These are phyloP conservation scores for Carcina quercana DNA, from an alignment of 2,888 invertebrate genomes.

Conservation along the genomic window DNA sequence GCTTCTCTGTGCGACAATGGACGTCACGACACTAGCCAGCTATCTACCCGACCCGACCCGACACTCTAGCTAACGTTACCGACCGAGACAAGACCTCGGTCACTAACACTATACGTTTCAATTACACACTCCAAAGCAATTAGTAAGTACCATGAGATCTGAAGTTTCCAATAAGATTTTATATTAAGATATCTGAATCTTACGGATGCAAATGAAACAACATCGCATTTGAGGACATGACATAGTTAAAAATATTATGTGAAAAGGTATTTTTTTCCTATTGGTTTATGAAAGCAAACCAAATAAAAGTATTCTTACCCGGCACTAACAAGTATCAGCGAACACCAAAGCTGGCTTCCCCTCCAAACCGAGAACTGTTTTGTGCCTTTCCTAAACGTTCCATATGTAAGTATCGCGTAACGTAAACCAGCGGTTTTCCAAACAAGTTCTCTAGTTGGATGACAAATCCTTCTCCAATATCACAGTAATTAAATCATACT, in stretches of 20 bases:
- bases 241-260: slow-evolving; percentile 72
- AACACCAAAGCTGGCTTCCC: slow-evolving; percentile 70
- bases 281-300: slow-evolving; percentile 63
- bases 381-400: slow-evolving; percentile 58
- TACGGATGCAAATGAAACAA: slow-evolving; percentile 67
- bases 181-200: slow-evolving; percentile 36
- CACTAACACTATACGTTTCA: slow-evolving; percentile 33
- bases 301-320: slow-evolving; percentile 53
- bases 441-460: too few relatives aligned
- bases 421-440: too few relatives aligned
- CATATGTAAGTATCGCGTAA: too few relatives aligned
- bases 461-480: slow-evolving; percentile 60
- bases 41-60: slow-evolving; percentile 27
- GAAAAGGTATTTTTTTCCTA: slow-evolving; percentile 72
- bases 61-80: too few relatives aligned
- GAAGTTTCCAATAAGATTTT: slow-evolving; percentile 59
- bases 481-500: slow-evolving; percentile 65
- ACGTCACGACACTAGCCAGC: slow-evolving; percentile 29
- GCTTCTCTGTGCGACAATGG: slow-evolving; percentile 34
- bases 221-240: slow-evolving; percentile 70
- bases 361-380: slow-evolving; percentile 50
- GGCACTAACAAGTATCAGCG: slow-evolving; percentile 51
- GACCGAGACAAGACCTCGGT: too few relatives aligned
- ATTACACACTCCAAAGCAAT: slow-evolving; percentile 60
- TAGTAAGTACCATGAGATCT: slow-evolving; percentile 65